Conservation (phyloP, 2,888 invertebrate genomes). For the Pseudococcus viburni region DNA sequence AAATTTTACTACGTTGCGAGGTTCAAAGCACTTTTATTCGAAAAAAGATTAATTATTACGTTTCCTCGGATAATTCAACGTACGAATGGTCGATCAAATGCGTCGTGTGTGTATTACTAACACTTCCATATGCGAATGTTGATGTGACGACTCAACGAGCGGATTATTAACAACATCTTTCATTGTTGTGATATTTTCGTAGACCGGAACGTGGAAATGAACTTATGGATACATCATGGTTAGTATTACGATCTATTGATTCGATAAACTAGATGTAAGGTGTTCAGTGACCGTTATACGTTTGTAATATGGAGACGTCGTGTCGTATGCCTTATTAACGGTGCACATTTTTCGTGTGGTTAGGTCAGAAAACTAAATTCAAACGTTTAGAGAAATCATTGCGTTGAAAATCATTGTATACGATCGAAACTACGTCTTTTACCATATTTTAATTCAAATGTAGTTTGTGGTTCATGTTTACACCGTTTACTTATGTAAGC, state of each 20-base stretch:
- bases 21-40: background rate
- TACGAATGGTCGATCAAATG: background rate
- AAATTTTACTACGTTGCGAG: background rate
- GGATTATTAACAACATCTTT: background rate
- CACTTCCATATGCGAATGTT: conserved; percentile 45
- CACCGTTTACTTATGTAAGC: background rate
- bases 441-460: background rate
- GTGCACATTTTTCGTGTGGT: background rate
- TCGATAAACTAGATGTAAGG: background rate
- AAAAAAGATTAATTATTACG: background rate
- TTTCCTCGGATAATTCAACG: background rate
- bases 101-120: background rate
- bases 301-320: background rate
- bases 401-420: background rate
- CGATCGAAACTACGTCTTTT: background rate
- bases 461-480: background rate
- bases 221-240: conserved; percentile 15
- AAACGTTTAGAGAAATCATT: background rate
- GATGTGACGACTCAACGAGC: conserved; percentile 8
- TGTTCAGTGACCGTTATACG: background rate
- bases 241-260: background rate
- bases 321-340: background rate
- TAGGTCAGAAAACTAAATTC: background rate
- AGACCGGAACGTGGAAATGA: background rate
- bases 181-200: background rate